Evolutionary conservation across 1,140 invertebrate species (phyloP).

Genomic region (Samia ricini): DNA sequence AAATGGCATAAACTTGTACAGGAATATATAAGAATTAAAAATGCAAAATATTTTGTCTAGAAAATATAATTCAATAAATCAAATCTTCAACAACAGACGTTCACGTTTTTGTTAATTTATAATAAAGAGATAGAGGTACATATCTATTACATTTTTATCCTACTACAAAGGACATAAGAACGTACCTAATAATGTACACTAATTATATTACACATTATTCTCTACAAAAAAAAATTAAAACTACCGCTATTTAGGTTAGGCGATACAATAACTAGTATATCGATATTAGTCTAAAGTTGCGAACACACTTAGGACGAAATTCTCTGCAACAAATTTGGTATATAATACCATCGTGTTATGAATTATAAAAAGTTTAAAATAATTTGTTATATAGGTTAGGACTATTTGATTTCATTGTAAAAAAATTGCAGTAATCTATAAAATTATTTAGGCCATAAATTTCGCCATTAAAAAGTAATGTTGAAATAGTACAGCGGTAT

Average conservation of each 20-base stretch:
- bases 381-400: not conserved
- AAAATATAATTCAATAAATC: slow-evolving; percentile 76
- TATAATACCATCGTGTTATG: not conserved
- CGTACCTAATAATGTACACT: slow-evolving; percentile 8
- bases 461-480: too few relatives aligned
- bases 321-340: not conserved
- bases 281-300: slow-evolving; percentile 35
- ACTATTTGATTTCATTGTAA: too few relatives aligned
- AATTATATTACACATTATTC: not conserved
- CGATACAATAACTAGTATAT: not conserved
- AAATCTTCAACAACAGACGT: slow-evolving; percentile 72
- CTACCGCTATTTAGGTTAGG: slow-evolving; percentile 2
- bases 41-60: slow-evolving; percentile 49
- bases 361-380: not conserved
- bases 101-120: slow-evolving; percentile 57
- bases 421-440: too few relatives aligned
- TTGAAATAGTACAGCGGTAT: too few relatives aligned
- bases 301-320: slow-evolving; percentile 24
- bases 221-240: slow-evolving; percentile 14
- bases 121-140: slow-evolving; percentile 57
- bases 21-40: too few relatives aligned
- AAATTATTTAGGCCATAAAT: too few relatives aligned
- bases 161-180: slow-evolving; percentile 12
- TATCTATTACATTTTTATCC: slow-evolving; percentile 30
- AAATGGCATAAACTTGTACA: not conserved